Evolutionary conservation across 2,888 invertebrate species (phyloP), one percentile per base, ranked within the genome.

Genomic region (Athetis lepigone): DNA sequence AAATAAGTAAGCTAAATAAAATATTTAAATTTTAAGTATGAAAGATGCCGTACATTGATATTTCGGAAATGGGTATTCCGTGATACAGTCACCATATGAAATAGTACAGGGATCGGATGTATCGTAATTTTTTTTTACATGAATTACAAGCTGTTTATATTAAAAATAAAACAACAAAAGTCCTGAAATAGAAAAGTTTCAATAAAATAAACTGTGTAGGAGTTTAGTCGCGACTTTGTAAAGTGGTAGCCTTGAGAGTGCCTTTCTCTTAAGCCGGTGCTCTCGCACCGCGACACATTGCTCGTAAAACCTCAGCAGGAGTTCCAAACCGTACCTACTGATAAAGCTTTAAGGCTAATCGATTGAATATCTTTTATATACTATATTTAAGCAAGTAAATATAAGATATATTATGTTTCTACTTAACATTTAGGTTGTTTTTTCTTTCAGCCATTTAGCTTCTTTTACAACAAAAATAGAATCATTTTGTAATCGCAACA

Each of bases 271-370:
- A 72, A 79, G 69, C 57, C 58, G 56, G 54, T 56, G 69, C 70
- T 74, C 66, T 68, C 63, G 59, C 73, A 75, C 59, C 63, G 58
- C 46, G 68, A 62, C 55, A 68, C 65, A 70, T 84, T 84, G 83
- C 84, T 79, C 80, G 57, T 83, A 83, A 82, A 82, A 80, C 21
- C 65, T 69, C 63, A 58, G 64, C 73, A 84, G 84, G 84, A 79
- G 84, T 77, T 77, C 65, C 56, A 54, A 33, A 49, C 39, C 21
- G 29, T 47, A 56, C 43, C 52, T 23, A 27, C 55, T 62, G 70
- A 70, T 62, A 66, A 47, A 70, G 55, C 52, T 58, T 18, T 71
- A 66, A 46, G 42, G 60, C 39, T 55, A 64, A 60, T 56, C 66
- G 58, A 67, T 64, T 65, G 54, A 54, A 62, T 63, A 56, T 69